These are phyloP conservation scores for Nycteola revayana DNA, from an alignment of 2,888 invertebrate species.

Conservation along the genomic window DNA sequence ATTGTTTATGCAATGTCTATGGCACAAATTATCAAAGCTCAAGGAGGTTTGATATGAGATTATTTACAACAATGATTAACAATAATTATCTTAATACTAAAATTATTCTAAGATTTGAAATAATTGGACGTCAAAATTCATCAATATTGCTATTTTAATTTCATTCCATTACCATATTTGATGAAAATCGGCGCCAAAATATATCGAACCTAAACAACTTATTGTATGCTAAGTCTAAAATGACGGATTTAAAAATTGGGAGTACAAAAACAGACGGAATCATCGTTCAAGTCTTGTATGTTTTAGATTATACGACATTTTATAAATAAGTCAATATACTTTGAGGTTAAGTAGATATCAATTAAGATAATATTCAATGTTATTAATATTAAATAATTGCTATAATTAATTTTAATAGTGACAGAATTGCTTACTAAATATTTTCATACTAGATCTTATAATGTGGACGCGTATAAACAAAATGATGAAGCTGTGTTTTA, in stretches of 20 bases:
- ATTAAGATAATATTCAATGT: no score
- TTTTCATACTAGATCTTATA: no score
- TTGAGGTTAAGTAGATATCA: no score
- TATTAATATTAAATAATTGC: no score
- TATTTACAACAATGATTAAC: constrained; percentile 59
- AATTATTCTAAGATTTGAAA: constrained; percentile 19
- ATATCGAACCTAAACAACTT: constrained; percentile 12
- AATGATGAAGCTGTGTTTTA: no score
- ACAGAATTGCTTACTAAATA: no score
- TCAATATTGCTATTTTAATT: neutral
- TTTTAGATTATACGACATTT: constrained; percentile 6
- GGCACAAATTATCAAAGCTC: constrained; percentile 69
- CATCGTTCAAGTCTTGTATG: constrained; percentile 22
- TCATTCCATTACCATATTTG: neutral
- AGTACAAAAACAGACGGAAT: constrained; percentile 64
- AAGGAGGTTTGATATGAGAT: constrained; percentile 49
- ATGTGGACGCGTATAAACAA: no score
- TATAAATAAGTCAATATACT: neutral
- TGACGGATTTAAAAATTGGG: constrained; percentile 44
- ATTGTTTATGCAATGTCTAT: no score
- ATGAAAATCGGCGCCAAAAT: constrained; percentile 9
- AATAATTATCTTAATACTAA: constrained; percentile 27
- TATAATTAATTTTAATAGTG: no score
- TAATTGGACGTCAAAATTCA: constrained; percentile 20
- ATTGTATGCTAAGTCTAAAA: constrained; percentile 18